Evolutionary conservation across 2,113 vertebrate genomes (phyloP).

Genomic region (Donacobius atricapilla): DNA sequence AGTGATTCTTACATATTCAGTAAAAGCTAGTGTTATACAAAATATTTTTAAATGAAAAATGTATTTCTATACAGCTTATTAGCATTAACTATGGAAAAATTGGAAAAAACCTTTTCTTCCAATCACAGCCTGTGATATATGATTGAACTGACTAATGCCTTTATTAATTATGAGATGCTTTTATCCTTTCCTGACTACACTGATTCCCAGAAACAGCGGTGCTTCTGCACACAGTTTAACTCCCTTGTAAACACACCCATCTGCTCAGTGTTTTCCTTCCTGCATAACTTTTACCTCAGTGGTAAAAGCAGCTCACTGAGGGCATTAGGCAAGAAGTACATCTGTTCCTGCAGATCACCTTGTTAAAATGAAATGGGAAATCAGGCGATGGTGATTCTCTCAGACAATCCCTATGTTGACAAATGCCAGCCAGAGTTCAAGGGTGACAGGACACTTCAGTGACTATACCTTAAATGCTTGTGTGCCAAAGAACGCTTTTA

Average conservation of each 20-base stretch:
- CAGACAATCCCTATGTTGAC: not conserved
- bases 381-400: not conserved
- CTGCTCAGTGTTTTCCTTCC: slow-evolving; percentile 64
- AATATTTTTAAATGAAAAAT: not conserved
- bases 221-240: slow-evolving; percentile 49
- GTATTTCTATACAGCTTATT: not conserved
- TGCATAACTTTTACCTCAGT: slow-evolving; percentile 4
- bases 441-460: not conserved
- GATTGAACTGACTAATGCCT: slow-evolving; percentile 3
- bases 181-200: slow-evolving; percentile 33
- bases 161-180: slow-evolving; percentile 62
- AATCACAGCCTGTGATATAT: slow-evolving; percentile 5
- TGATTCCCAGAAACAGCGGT: slow-evolving; percentile 67
- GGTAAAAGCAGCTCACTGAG: slow-evolving; percentile 31
- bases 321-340: not conserved
- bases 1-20: not conserved
- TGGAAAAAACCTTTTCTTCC: slow-evolving; percentile 10
- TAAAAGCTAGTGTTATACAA: not conserved
- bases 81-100: not conserved
- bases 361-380: not conserved
- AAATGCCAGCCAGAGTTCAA: not conserved
- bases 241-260: slow-evolving; percentile 65
- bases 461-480: not conserved
- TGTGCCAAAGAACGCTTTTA: not conserved
- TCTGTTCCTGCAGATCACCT: not conserved